phyloP scores from a whole-genome alignment of 2,888 invertebrate species.

The Leucoptera coffeella region DNA sequence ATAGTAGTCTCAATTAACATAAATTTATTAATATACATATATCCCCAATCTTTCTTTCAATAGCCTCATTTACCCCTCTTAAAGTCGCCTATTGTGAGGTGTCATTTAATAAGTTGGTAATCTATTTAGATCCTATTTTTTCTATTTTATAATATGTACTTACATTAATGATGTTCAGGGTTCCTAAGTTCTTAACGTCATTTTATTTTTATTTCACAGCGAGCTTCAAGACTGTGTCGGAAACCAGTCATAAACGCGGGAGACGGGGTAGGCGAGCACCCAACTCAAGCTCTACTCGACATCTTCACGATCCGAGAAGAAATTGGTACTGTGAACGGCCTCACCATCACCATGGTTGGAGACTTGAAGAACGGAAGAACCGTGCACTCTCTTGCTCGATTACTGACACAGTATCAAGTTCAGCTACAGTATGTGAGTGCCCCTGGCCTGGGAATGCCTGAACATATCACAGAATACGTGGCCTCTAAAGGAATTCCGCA shows the following conservation, averaged over 20 bases:
- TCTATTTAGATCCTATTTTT: too few relatives aligned
- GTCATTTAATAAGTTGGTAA: too few relatives aligned
- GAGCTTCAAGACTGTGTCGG: constrained; percentile 73
- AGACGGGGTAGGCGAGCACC: constrained; percentile 95
- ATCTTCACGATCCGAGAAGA: constrained; percentile 98
- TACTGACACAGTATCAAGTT: constrained; percentile 91
- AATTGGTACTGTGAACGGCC: constrained; percentile 95
- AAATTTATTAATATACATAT: too few relatives aligned
- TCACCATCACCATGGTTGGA: constrained; percentile 97
- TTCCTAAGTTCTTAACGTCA: too few relatives aligned
- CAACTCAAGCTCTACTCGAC: constrained; percentile 95
- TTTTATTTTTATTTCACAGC: constrained; percentile 42
- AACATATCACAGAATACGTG: constrained; percentile 74
- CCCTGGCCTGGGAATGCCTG: constrained; percentile 83
- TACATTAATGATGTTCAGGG: too few relatives aligned
- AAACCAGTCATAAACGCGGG: constrained; percentile 97
- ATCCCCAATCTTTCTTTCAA: too few relatives aligned
- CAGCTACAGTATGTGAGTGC: constrained; percentile 90
- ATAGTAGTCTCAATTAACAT: too few relatives aligned
- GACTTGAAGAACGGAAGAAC: constrained; percentile 97
- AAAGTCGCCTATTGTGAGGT: too few relatives aligned
- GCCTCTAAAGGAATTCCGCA: constrained; percentile 73
- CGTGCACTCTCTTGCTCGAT: constrained; percentile 92
- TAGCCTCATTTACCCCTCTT: too few relatives aligned
- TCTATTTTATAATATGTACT: too few relatives aligned